phyloP scores from a whole-genome alignment of 2,113 vertebrate species.

The Cyprinodon brontotheroides region DNA sequence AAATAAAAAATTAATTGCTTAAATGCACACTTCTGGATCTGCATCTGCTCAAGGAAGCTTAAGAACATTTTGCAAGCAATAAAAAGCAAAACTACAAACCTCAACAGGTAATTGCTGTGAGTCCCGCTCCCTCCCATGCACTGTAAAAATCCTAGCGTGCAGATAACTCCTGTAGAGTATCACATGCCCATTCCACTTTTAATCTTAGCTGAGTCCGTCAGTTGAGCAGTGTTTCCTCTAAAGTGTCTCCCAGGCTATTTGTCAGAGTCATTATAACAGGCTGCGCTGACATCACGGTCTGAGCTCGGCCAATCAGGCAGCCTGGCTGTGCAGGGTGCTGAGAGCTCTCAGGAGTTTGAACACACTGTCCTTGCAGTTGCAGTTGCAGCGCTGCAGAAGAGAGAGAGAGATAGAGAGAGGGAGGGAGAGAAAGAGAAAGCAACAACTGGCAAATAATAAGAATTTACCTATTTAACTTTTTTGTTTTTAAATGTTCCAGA shows the following conservation, averaged over 20 bases:
- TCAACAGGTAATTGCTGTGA: conserved; percentile 63
- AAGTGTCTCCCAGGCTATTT: conserved; percentile 79
- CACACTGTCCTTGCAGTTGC: conserved; percentile 54
- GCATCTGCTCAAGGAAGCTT: conserved; percentile 12
- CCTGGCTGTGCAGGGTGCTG: conserved; percentile 52
- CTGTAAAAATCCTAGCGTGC: conserved; percentile 36
- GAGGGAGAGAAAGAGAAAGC: conserved; percentile 8
- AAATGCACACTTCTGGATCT: neutral
- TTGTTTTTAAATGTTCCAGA: neutral
- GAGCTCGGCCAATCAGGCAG: conserved; percentile 75
- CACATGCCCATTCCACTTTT: conserved; percentile 42
- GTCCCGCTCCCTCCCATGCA: conserved; percentile 67
- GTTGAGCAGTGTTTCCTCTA: conserved; percentile 67
- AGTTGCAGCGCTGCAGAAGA: conserved; percentile 44
- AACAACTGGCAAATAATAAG: conserved; percentile 1
- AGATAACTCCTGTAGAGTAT: conserved; percentile 44
- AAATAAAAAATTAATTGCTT: neutral
- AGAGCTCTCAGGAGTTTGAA: conserved; percentile 71
- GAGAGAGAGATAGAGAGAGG: neutral
- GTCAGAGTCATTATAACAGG: conserved; percentile 80
- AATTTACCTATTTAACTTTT: neutral
- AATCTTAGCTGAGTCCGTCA: conserved; percentile 47
- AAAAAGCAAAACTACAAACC: conserved; percentile 68
- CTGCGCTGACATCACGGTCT: conserved; percentile 79
- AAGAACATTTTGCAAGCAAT: conserved; percentile 4